Evolutionary conservation across 2,113 vertebrate species (phyloP), one percentile per base, ranked within the genome.

Genomic region (Haemorhous mexicanus): DNA sequence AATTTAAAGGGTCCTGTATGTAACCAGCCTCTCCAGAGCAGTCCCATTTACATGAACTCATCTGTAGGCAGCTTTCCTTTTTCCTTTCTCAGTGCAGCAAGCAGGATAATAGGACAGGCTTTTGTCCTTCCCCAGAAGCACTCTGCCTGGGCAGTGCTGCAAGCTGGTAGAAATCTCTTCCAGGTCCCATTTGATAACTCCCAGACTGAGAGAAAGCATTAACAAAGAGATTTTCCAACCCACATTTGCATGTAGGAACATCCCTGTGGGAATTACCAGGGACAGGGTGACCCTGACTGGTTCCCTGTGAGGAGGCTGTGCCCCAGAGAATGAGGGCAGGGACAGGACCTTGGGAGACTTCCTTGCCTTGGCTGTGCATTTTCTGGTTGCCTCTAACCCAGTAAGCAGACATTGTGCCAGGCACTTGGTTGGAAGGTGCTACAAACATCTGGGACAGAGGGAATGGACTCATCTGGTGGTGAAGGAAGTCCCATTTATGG

Each of bases 181-280:
- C 16, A 68, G 58, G 49, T 85, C 35, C 17, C 21, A 39, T 84
- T 82, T 93, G 66, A 24, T 73, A 91, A 39, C 37, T 76, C 37
- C n/a, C n/a, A 68, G 35, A 35, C 11, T 43, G 58, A 61, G 63
- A 80, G 46, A 72, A 84, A 46, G 77, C 10, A 28, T 56, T 83
- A 69, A 16, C 23, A 87, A 15, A 16, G 33, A 68, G 18, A 44
- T 89, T 69, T 41, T 81, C 46, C 11, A 8, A 5, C 24, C 43
- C 61, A 50, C 16, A 27, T 67, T 39, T 75, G 18, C 23, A 28
- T 0, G 0, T 44, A 30, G 68, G 52, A 89, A 27, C 3, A 1
- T 87, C 35, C 35, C 23, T 55, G 47, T 67, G 78, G 69, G 64
- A 84, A 59, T 47, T 62, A 41, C 39, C 27, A 9, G 23, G 17